Conservation (phyloP, 92 coral and sea anemone genomes). For the Palythoa grandis region DNA sequence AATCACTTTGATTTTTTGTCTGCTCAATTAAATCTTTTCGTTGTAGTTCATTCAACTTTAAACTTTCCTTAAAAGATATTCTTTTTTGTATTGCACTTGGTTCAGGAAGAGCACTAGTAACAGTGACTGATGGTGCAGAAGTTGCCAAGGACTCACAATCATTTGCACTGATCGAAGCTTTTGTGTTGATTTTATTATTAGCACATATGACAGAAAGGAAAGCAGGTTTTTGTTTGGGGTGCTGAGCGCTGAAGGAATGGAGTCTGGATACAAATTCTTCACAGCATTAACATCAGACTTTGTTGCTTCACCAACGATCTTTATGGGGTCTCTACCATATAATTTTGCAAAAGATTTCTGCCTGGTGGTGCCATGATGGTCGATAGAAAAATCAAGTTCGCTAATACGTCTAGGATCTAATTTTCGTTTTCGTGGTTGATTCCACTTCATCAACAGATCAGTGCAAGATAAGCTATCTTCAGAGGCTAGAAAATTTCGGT, state of each 20-base stretch:
- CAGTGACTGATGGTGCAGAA: neutral
- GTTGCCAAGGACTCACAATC: neutral
- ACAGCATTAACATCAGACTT: neutral
- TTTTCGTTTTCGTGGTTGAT: neutral
- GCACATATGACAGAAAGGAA: neutral
- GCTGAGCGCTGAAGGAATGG: neutral
- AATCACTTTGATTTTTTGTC: constrained; percentile 28
- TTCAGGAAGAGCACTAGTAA: neutral
- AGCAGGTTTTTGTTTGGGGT: constrained; percentile 1
- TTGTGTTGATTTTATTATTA: neutral
- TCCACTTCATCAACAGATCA: neutral
- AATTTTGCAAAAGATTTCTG: neutral
- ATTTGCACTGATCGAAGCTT: neutral
- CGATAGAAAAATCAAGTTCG: neutral
- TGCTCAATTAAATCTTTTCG: constrained; percentile 30
- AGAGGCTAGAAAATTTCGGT: neutral
- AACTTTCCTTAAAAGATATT: constrained; percentile 18
- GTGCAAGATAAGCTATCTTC: neutral
- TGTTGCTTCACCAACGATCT: neutral
- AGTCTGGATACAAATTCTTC: neutral
- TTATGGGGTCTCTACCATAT: neutral
- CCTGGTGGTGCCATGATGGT: neutral
- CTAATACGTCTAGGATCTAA: neutral
- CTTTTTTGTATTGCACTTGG: neutral
- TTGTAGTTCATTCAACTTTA: constrained; percentile 43